These are phyloP conservation scores for Narcine bancroftii DNA, from an alignment of 2,113 vertebrate genomes.

Conservation along the genomic window DNA sequence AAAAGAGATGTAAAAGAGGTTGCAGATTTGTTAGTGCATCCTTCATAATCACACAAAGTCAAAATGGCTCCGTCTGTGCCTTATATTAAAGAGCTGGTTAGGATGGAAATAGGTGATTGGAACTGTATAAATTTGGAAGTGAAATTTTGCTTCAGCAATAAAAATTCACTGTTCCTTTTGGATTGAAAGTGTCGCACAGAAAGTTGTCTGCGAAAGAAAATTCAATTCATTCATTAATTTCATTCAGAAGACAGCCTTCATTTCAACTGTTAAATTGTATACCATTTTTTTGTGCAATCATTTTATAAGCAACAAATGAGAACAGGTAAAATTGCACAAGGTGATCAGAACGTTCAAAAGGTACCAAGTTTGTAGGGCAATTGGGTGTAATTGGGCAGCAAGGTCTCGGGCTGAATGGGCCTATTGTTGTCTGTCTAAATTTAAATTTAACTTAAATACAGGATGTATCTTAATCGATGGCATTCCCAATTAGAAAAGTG, in stretches of 20 bases:
- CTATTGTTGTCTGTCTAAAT: too few species aligned
- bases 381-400: too few species aligned
- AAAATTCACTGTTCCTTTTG: neutral
- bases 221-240: slow-evolving; percentile 12
- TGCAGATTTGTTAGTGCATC: neutral
- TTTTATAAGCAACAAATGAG: neutral
- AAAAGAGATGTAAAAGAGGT: neutral
- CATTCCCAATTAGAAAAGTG: neutral
- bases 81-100: neutral
- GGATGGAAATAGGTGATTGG: neutral
- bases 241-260: neutral
- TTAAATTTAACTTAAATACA: too few species aligned
- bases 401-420: too few species aligned
- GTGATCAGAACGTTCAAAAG: neutral
- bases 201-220: neutral
- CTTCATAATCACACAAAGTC: neutral
- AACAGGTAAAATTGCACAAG: neutral
- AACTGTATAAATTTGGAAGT: neutral
- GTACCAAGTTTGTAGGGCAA: too few species aligned
- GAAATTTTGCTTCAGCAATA: neutral
- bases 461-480: neutral
- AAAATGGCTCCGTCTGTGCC: neutral
- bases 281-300: neutral
- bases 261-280: neutral
- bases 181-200: neutral